Percentiles rank a stretch among this genome's conserved stretches.
phyloP scores from a whole-genome alignment of 2,797 vertebrate genomes.

The Fistularia commersonii region DNA sequence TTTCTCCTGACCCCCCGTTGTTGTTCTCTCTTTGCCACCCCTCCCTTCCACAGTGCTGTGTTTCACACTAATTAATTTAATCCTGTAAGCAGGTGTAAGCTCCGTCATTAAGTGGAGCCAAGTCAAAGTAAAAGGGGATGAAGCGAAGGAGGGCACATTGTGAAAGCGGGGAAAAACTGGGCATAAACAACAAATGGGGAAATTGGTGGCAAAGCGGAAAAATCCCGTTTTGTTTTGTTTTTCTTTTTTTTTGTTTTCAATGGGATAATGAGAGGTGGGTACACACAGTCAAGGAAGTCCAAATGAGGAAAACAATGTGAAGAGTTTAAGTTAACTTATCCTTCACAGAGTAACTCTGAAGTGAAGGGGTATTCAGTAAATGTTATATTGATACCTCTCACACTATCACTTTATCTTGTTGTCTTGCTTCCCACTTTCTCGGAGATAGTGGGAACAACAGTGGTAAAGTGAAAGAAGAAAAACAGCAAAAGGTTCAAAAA shows the following conservation, averaged over 20 bases:
- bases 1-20: conserved; percentile 56
- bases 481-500: conserved; percentile 48
- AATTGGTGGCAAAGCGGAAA: conserved; percentile 56
- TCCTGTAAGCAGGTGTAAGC: conserved; percentile 85
- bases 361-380: conserved; percentile 39
- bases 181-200: conserved; percentile 71
- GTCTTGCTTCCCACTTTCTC: conserved; percentile 34
- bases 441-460: conserved; percentile 51
- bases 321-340: conserved; percentile 29
- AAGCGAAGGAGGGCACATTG: conserved; percentile 60
- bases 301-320: conserved; percentile 6
- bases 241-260: conserved; percentile 10
- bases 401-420: conserved; percentile 42
- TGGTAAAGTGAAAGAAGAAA: conserved; percentile 51
- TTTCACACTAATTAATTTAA: conserved; percentile 86
- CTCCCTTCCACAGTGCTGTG: conserved; percentile 50
- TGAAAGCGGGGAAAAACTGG: conserved; percentile 63
- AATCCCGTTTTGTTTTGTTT: conserved; percentile 46
- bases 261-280: conserved; percentile 15
- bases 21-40: conserved; percentile 32
- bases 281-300: conserved; percentile 4
- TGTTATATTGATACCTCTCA: conserved; percentile 53
- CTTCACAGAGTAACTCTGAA: conserved; percentile 20
- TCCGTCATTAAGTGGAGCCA: conserved; percentile 73
- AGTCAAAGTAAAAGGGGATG: conserved; percentile 68